Conservation (phyloP, 2,888 invertebrate species). For the Cancer borealis region DNA sequence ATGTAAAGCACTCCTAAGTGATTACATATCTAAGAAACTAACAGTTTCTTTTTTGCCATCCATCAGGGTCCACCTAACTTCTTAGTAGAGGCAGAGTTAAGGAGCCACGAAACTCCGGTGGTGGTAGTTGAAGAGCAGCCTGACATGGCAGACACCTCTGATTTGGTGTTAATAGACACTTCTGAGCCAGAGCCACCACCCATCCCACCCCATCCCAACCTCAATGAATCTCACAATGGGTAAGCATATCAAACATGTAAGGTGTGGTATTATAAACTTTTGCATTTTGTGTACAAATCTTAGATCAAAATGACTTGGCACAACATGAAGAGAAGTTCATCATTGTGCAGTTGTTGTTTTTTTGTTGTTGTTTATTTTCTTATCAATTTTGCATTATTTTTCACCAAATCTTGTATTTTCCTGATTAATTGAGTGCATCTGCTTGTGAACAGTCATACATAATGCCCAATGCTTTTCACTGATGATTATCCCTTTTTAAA, state of each 20-base stretch:
- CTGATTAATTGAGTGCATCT: not conserved
- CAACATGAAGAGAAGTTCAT: too few relatives aligned
- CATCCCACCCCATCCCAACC: conserved; percentile 76
- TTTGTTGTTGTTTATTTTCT: too few relatives aligned
- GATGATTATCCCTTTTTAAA: not conserved
- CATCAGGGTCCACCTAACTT: conserved; percentile 94
- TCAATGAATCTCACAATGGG: conserved; percentile 85
- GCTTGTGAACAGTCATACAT: too few relatives aligned
- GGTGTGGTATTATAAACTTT: not conserved
- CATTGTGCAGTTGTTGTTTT: too few relatives aligned
- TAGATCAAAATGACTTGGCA: not conserved
- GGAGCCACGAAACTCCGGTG: conserved; percentile 95
- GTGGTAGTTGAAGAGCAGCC: conserved; percentile 81
- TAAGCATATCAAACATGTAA: conserved; percentile 80
- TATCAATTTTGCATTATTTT: too few relatives aligned
- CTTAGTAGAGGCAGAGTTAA: conserved; percentile 93
- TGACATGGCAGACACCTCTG: conserved; percentile 62
- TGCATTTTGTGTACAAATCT: not conserved
- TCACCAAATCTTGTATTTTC: not conserved
- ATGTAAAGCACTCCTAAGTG: too few relatives aligned
- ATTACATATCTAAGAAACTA: too few relatives aligned
- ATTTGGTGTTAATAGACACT: conserved; percentile 72
- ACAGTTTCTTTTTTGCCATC: not conserved
- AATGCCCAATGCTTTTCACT: too few relatives aligned
- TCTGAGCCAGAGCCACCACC: conserved; percentile 74